A percentile compares a stretch with the other conserved stretches of the same genome.
Conservation (phyloP, 2,113 vertebrate genomes). For the Tricholaema leucomelas region DNA sequence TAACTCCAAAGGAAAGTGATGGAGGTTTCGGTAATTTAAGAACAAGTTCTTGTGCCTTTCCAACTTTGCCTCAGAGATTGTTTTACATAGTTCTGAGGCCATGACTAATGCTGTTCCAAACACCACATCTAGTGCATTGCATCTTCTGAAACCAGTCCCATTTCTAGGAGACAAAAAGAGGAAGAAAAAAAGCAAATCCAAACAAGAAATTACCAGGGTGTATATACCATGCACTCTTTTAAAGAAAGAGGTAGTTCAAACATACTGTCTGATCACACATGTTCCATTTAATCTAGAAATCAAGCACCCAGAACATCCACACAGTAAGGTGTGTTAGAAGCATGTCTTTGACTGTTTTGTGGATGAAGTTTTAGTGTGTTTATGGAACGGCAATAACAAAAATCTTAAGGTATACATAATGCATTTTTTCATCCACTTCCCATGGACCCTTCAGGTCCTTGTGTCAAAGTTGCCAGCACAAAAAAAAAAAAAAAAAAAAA, state of each 20-base stretch:
- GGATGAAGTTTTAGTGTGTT: background rate
- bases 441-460: background rate
- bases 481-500: background rate
- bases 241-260: background rate
- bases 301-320: background rate
- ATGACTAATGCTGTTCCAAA: conserved; percentile 73
- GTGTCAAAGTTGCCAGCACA: background rate
- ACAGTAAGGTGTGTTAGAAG: background rate
- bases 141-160: conserved; percentile 67
- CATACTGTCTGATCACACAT: background rate
- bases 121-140: conserved; percentile 36
- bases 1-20: conserved; percentile 89
- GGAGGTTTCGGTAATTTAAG: conserved; percentile 92
- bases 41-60: conserved; percentile 97
- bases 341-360: background rate
- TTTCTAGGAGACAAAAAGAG: conserved; percentile 61
- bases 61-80: conserved; percentile 91
- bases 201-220: background rate
- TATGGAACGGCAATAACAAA: background rate
- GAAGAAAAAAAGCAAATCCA: accelerated
- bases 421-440: background rate
- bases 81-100: conserved; percentile 92
- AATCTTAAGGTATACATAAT: background rate
- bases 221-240: background rate
- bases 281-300: background rate